Evolutionary conservation across 2,888 invertebrate genomes (phyloP), one percentile per base, ranked within the genome.

Genomic region (Ornithoptera alexandrae): DNA sequence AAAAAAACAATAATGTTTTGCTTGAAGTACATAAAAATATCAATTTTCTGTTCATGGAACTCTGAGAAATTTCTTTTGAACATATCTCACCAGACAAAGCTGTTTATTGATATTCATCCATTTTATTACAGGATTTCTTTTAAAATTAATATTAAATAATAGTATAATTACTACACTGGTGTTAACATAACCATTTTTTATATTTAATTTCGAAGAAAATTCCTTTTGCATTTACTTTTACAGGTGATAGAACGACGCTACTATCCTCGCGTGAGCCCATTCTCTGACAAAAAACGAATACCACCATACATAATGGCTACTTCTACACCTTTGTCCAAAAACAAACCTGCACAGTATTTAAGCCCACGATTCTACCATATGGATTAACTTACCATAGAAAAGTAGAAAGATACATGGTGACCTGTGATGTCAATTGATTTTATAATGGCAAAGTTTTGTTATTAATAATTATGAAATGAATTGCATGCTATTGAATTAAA

Each of bases 341-440:
- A 85, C 61, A 89, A 88, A 42, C 86, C 90, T 15, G 76, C 88
- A 4, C 89, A 93, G 63, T 90, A 93, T 74, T 86, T 93, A 78
- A 94, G 92, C 77, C 92, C 93, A 8, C 89, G 94, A 75, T 89
- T 93, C 81, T 94, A 94, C 79, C 94, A 94, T 73, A 94, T 93
- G 89, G 93, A 93, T 78, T 93, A 74, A 62, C 50, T 39, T 58
- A 15, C 50, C n/a, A n/a, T 17, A 24, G 42, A 66, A n/a, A n/a
- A 53, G n/a, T 53, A n/a, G 18, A 18, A n/a, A 53, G 53, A 53
- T n/a, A 7, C 0, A 53, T n/a, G 6, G n/a, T 53, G 12, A 53
- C 30, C 24, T 59, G 15, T 17, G 24, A 59, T 18, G 18, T 18
- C 6, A n/a, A n/a, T 18, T n/a, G 6, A n/a, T 12, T n/a, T 53